Percentiles rank a stretch among this genome's conserved stretches.
Evolutionary conservation across 2,113 vertebrate species (phyloP).

Genomic region (Heterotis niloticus): DNA sequence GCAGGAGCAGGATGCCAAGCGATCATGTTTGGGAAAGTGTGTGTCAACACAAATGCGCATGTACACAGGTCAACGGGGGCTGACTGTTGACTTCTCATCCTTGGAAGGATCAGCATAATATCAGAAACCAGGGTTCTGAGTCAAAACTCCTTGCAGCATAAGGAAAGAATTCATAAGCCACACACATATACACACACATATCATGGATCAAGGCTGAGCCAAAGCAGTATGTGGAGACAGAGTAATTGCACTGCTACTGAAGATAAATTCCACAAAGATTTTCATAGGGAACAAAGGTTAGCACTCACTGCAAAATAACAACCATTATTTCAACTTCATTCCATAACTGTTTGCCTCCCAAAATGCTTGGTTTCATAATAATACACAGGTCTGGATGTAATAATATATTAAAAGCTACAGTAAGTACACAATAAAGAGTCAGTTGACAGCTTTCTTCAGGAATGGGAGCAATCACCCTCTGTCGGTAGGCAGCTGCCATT

Average conservation of each 20-base stretch:
- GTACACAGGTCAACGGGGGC: background rate
- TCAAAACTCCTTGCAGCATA: background rate
- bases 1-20: background rate
- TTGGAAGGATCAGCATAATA: background rate
- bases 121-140: background rate
- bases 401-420: background rate
- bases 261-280: conserved; percentile 13
- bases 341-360: too few relatives aligned
- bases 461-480: conserved; percentile 5
- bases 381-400: background rate
- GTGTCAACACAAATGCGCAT: background rate
- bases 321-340: too few relatives aligned
- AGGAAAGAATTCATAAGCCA: conserved; percentile 32
- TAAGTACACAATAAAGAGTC: background rate
- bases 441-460: background rate
- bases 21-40: background rate
- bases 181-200: background rate
- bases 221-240: conserved; percentile 2
- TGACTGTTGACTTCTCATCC: background rate
- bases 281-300: too few relatives aligned
- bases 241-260: conserved; percentile 22
- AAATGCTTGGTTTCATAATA: too few relatives aligned
- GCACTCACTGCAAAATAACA: too few relatives aligned
- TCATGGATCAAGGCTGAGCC: conserved; percentile 6
- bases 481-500: background rate